Evolutionary conservation across 1,140 invertebrate species (phyloP).

Genomic region (Lordiphosa collinella): DNA sequence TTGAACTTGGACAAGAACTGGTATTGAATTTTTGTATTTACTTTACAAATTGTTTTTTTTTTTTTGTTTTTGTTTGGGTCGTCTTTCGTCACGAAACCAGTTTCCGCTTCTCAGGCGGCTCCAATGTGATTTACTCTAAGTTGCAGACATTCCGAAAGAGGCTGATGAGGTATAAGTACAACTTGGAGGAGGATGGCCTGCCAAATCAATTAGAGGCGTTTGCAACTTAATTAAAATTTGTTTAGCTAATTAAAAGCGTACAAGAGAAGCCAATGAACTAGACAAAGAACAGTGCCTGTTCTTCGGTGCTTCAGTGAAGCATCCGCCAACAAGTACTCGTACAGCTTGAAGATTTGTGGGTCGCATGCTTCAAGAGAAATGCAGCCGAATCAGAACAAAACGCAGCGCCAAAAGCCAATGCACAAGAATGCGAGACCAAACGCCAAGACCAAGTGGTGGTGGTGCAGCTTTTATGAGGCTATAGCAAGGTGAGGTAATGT

Average conservation of each 20-base stretch:
- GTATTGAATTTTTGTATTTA: conserved; percentile 55
- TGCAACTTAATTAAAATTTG: conserved; percentile 73
- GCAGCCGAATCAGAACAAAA: conserved; percentile 71
- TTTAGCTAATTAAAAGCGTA: conserved; percentile 59
- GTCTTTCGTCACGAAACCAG: conserved; percentile 22
- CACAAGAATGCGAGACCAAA: conserved; percentile 63
- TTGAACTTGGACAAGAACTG: conserved; percentile 69
- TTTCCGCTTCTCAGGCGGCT: conserved; percentile 40
- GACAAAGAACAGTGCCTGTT: conserved; percentile 19
- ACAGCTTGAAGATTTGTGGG: conserved; percentile 41
- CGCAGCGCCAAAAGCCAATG: conserved; percentile 57
- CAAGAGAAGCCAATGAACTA: conserved; percentile 62
- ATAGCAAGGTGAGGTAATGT: no score
- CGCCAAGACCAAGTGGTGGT: conserved; percentile 21
- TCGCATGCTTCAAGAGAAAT: conserved; percentile 69
- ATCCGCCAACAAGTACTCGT: conserved; percentile 4
- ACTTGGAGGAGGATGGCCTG: conserved; percentile 15
- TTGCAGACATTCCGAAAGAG: conserved; percentile 11
- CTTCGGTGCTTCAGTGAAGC: conserved; percentile 12
- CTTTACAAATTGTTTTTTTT: conserved; percentile 13
- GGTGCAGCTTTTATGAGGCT: conserved; percentile 2
- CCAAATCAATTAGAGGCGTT: conserved; percentile 62
- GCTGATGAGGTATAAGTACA: conserved; percentile 19
- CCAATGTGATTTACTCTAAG: conserved; percentile 27
- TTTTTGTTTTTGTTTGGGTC: conserved; percentile 17